These are phyloP conservation scores for Taeniopygia guttata DNA, from an alignment of 2,797 vertebrate species.

Conservation along the genomic window DNA sequence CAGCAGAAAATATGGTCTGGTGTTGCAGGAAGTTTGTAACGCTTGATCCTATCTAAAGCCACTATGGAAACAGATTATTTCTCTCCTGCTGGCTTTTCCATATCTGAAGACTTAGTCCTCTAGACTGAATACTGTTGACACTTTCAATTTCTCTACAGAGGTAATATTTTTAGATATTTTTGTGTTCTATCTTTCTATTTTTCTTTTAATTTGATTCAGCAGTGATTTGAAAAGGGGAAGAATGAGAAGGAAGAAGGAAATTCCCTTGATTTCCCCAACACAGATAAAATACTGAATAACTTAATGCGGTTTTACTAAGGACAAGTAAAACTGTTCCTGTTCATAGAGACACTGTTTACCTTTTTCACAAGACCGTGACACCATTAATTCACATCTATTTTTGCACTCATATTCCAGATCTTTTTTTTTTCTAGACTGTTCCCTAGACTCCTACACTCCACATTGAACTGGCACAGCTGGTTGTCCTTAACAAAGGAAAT, in stretches of 20 bases:
- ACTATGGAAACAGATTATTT: neutral
- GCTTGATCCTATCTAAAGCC: neutral
- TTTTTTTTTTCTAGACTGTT: neutral
- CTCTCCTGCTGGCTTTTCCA: neutral
- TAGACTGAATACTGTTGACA: neutral
- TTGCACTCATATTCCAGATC: neutral
- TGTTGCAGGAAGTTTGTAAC: rapidly evolving
- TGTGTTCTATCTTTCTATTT: neutral
- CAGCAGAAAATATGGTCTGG: rapidly evolving
- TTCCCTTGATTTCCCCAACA: neutral
- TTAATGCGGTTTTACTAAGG: neutral
- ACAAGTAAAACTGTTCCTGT: neutral
- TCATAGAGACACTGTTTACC: neutral
- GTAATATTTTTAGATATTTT: neutral
- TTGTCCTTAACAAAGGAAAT: neutral
- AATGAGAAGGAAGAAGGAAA: neutral
- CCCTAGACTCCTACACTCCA: neutral
- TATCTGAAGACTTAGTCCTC: neutral
- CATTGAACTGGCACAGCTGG: neutral
- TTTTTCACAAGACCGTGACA: neutral
- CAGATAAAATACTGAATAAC: neutral
- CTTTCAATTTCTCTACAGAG: neutral
- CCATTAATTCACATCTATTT: neutral
- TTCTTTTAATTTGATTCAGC: neutral
- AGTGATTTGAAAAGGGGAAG: neutral